These are phyloP conservation scores for Montipora capitata DNA, from an alignment of 92 coral and sea anemone genomes.

Conservation along the genomic window DNA sequence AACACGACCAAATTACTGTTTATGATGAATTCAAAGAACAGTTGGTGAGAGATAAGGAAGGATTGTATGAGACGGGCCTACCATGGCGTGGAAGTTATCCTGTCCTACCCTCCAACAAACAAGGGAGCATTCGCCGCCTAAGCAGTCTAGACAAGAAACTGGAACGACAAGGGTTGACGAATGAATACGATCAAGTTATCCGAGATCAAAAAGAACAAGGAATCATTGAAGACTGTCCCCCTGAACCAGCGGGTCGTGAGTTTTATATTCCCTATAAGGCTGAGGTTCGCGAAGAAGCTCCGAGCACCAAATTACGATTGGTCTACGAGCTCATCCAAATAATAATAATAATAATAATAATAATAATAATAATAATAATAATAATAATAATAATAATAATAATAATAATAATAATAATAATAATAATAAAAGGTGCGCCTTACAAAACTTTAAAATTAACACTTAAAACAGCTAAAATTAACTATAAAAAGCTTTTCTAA, in stretches of 20 bases:
- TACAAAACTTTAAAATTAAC: no score
- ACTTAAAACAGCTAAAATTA: no score
- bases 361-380: no score
- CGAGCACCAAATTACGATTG: slow-evolving; percentile 39
- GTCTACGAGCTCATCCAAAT: no score
- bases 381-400: no score
- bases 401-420: no score
- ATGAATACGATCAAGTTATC: slow-evolving; percentile 17
- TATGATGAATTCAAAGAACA: slow-evolving; percentile 22
- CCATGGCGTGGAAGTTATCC: no score
- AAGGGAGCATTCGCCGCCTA: slow-evolving; percentile 43
- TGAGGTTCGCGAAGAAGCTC: slow-evolving; percentile 44
- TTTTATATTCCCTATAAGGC: slow-evolving; percentile 59
- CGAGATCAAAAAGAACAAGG: background rate
- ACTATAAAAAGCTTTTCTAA: no score
- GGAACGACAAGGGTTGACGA: background rate
- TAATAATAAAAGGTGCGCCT: no score
- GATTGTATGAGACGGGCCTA: slow-evolving; percentile 30
- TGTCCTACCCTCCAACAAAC: background rate
- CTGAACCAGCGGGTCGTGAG: slow-evolving; percentile 25
- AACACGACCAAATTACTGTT: slow-evolving; percentile 6
- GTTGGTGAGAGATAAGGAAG: background rate
- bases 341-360: no score
- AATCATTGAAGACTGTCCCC: slow-evolving; percentile 29
- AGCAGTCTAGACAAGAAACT: slow-evolving; percentile 10